Base-by-base conservation (phyloP, 2,113 vertebrate species). In the Rhadina sibilatrix region DNA sequence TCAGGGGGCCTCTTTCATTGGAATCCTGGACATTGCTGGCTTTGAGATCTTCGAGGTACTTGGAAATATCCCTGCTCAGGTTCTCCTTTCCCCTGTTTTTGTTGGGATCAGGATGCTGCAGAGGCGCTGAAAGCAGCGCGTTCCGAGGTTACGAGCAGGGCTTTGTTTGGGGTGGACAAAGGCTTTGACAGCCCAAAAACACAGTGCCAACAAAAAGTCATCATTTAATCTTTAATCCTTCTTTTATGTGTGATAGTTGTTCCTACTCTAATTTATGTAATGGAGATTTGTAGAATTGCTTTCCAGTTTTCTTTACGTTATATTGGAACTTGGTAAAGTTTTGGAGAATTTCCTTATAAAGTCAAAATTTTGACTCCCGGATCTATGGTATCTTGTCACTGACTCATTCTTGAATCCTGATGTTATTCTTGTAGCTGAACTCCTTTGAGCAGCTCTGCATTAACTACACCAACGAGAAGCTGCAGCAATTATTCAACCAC, bases 401-500 rank as follows among this genome's bases (percentile, higher is more conserved):
- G 81, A 87, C 37, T 88, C 77, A 37, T 46, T 89, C 53, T 46
- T 88, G 15, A 37, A 71, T 50, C 6, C 47, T 57, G 18, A n/a
- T 79, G 57, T 42, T 74, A 21, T 91, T 83, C 57, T 79, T 91
- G 9, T 49, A 99, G 99, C 86, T 99, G 95, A 99, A 99, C 98
- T 99, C 99, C 2, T 99, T 99, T n/a, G 99, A 99, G 94, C 99
- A 99, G 76, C 98, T 99, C 52, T 99, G 99, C 74, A 99, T 99
- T 97, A 99, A 99, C 98, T 99, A 99, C 97, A 99, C 99, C 96
- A 99, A 99, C 0, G 99, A 99, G 98, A 99, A 99, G 98, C 98
- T 99, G 75, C 99, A 99, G 97, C 99, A 99, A 96, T 98, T 99
- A 37, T 99, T 99, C 98, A 99, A 99, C 98, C 99, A 99, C 97